phyloP scores from a whole-genome alignment of 2,113 vertebrate genomes.

The Pitta sordida region DNA sequence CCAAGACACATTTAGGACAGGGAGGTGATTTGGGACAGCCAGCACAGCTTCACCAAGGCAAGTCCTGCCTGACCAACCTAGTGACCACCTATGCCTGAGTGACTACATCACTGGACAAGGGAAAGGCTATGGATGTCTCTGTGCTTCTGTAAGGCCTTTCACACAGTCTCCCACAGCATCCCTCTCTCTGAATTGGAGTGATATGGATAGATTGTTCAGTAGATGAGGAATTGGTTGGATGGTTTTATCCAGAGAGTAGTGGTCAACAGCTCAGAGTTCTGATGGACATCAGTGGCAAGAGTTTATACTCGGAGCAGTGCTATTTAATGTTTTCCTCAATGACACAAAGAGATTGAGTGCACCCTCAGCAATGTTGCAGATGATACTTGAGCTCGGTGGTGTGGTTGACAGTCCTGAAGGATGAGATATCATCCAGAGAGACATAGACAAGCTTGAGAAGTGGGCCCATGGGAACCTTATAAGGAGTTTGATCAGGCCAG shows the following conservation, averaged over 20 bases:
- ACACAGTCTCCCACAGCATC: not conserved
- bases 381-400: not conserved
- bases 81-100: not conserved
- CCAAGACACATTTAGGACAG: not conserved
- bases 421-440: not conserved
- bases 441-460: not conserved
- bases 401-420: not conserved
- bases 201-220: not conserved
- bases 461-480: not conserved
- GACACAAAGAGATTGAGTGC: not conserved
- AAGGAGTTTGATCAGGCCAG: not conserved
- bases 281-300: not conserved
- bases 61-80: not conserved
- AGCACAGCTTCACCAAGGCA: not conserved
- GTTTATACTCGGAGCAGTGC: too few relatives aligned
- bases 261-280: not conserved
- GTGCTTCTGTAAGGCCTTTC: not conserved
- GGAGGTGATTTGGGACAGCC: fast-evolving
- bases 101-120: not conserved
- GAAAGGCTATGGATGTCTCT: not conserved
- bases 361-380: not conserved
- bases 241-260: not conserved
- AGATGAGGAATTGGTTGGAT: not conserved
- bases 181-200: not conserved
- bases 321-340: too few relatives aligned